Conservation (phyloP, 2,888 invertebrate species). For the Nomada flava region DNA sequence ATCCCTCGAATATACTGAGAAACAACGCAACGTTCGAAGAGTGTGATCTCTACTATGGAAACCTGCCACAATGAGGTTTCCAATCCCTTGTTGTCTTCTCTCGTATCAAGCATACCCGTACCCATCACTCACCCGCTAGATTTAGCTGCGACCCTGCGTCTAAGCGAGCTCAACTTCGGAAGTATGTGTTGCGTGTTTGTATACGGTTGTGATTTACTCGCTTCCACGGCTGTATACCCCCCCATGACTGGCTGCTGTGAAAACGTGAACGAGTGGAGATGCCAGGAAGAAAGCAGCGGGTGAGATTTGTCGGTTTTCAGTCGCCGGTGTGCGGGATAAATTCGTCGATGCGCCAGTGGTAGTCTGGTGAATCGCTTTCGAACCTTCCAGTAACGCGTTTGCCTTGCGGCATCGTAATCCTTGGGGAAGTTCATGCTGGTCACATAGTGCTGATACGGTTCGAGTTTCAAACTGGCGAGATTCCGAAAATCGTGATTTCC, state of each 20-base stretch:
- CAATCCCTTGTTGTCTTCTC: constrained; percentile 66
- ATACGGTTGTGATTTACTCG: constrained; percentile 78
- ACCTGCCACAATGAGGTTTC: constrained; percentile 54
- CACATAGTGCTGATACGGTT: constrained; percentile 63
- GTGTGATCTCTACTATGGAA: constrained; percentile 5
- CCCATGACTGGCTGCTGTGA: constrained; percentile 23
- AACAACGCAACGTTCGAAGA: not conserved
- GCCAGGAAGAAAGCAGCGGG: constrained; percentile 36
- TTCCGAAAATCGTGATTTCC: constrained; percentile 42
- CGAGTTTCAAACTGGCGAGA: constrained; percentile 40
- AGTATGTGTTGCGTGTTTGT: constrained; percentile 77
- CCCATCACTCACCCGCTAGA: constrained; percentile 43
- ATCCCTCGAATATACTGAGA: not conserved
- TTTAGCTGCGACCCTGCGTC: constrained; percentile 51
- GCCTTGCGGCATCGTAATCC: constrained; percentile 63
- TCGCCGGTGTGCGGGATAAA: constrained; percentile 56
- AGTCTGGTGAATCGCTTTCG: constrained; percentile 59
- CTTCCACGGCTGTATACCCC: constrained; percentile 55
- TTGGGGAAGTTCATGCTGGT: constrained; percentile 65
- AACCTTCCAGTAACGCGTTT: constrained; percentile 59
- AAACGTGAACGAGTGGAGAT: constrained; percentile 22
- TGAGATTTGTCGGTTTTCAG: constrained; percentile 76
- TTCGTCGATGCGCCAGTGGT: constrained; percentile 69
- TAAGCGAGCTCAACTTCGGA: constrained; percentile 69
- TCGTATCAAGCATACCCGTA: constrained; percentile 33